phyloP scores from a whole-genome alignment of 2,113 vertebrate species.

The Clarias gariepinus region DNA sequence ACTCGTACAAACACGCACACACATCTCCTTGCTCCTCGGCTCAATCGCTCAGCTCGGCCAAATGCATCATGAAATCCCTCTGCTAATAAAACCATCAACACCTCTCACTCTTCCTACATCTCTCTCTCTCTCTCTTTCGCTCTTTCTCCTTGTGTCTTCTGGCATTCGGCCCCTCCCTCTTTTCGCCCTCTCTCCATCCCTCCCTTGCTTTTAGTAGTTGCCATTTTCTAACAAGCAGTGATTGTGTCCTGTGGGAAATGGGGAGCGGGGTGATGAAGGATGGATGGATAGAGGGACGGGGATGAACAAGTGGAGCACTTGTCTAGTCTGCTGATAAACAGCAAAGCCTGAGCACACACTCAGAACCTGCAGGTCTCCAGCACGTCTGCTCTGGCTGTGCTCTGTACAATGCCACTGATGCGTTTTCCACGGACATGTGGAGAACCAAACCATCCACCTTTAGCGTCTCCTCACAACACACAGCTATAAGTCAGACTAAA shows the following conservation, averaged over 20 bases:
- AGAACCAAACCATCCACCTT: background rate
- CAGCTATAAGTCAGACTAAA: background rate
- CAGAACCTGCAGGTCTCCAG: background rate
- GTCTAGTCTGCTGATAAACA: constrained; percentile 40
- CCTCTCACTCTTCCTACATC: constrained; percentile 44
- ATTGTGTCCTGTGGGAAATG: constrained; percentile 69
- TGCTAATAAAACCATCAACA: constrained; percentile 50
- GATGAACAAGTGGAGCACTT: constrained; percentile 34
- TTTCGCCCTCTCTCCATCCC: constrained; percentile 13
- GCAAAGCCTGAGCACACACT: background rate
- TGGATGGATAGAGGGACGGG: constrained; percentile 62
- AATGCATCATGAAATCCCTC: constrained; percentile 54
- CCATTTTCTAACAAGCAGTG: constrained; percentile 78
- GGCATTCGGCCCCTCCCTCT: background rate
- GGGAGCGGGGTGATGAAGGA: constrained; percentile 60
- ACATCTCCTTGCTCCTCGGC: background rate
- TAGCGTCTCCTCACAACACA: background rate
- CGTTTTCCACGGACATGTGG: background rate
- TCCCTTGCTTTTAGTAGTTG: constrained; percentile 58
- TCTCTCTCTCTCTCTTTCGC: constrained; percentile 52
- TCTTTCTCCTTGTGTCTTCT: constrained; percentile 23
- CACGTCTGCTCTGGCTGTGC: background rate
- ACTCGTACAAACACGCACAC: constrained; percentile 43
- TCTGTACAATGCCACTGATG: background rate
- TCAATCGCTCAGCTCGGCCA: constrained; percentile 37